Conservation (phyloP, 37 sponge, comb jelly and placozoan genomes). For the Petrosia ficiformis region DNA sequence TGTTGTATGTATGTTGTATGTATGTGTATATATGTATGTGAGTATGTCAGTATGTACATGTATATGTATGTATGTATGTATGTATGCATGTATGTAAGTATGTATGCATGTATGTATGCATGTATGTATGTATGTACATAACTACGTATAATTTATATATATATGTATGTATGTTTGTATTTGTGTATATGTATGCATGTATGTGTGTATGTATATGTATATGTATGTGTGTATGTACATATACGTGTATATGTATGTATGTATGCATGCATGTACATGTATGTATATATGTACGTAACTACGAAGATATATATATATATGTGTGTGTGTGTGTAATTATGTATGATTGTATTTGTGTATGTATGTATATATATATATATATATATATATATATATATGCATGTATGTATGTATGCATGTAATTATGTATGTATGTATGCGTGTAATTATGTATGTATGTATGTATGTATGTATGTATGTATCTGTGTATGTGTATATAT, state of each 20-base stretch:
- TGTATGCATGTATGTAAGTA: conserved; percentile 4
- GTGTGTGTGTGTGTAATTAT: no score
- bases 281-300: background rate
- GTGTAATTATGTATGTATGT: conserved; percentile 5
- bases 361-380: background rate
- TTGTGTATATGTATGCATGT: no score
- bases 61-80: background rate
- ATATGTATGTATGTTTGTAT: background rate
- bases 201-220: no score
- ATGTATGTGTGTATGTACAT: background rate
- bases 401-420: background rate
- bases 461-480: conserved; percentile 3
- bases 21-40: no score
- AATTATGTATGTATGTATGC: background rate
- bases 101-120: conserved; percentile 4
- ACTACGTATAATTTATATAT: background rate
- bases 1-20: no score
- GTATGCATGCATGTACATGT: background rate
- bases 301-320: background rate
- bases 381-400: no score
- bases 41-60: background rate
- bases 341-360: background rate
- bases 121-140: no score
- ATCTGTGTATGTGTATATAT: no score
- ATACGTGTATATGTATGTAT: background rate